Base-by-base conservation (phyloP, 2,888 invertebrate genomes). In the Sepiola atlantica region DNA sequence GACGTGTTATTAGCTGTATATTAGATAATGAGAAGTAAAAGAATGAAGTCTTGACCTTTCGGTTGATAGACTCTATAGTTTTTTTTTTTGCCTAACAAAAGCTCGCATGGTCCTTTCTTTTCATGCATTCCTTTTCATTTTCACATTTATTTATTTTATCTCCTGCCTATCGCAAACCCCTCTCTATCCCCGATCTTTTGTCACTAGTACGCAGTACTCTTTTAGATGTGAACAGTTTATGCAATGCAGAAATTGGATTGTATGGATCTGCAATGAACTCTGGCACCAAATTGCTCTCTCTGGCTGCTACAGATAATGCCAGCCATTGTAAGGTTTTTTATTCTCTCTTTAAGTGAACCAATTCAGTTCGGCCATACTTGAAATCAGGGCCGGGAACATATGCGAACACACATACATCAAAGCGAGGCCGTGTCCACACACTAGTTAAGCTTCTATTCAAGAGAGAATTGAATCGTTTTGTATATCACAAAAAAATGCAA, bases 261-360 rank as follows among this genome's bases (percentile, higher is more conserved):
- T 77, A 77, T 77, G 77, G 77, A 77, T 77, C 77, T 77, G 77
- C 77, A 77, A 18, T 77, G 77, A 77, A 77, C 77, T 77, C 77
- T n/a, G 77, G 77, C 77, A 21, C 77, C 77, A 77, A 77, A 77
- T 77, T 77, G 77, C 77, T 77, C n/a, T 77, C 77, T n/a, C 77
- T 21, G n/a, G 12, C 77, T 77, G 77, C 77, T 77, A n/a, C 18
- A n/a, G 77, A 77, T 77, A n/a, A 77, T 77, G 77, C n/a, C 77
- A n/a, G 77, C 77, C n/a, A 77, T 77, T 77, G 77, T 77, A n/a
- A n/a, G n/a, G n/a, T n/a, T 45, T 45, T 45, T 45, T 45, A 45
- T 45, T 32, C 77, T 77, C 77, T 77, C 16, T 32, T 32, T n/a
- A 14, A 77, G 77, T n/a, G 77, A 77, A 61, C 61, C 61, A 61